Base-by-base conservation (phyloP, 2,797 vertebrate genomes). In the Novumbra hubbsi region DNA sequence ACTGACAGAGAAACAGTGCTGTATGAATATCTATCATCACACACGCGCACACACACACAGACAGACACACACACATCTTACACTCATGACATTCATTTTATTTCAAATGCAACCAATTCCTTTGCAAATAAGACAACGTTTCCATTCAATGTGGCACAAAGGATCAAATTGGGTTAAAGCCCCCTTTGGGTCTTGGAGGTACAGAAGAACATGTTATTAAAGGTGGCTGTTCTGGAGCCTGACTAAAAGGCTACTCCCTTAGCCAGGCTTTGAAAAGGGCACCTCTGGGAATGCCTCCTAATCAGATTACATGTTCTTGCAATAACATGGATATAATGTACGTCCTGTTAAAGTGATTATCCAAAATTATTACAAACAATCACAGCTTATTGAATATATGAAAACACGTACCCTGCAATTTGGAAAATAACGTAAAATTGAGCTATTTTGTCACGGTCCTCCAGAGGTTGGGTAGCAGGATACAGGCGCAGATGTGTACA, bases 221-320 rank as follows among this genome's bases (percentile, higher is more conserved):
- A 62, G 60, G 60, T 62, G 60, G 60, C 60, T 27, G 60, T 21
- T 24, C 60, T 62, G 21, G n/a, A 62, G n/a, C 60, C 60, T 62
- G 60, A 21, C 60, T 62, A 2, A 62, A 62, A 24, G 9, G 60
- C 52, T 4, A 17, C 17, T 55, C 17, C 11, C 16, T n/a, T 55
- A 1, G 52, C 5, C 9, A 55, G n/a, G 52, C 16, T 55, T 55
- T n/a, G 16, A 17, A 55, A 55, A 19, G 7, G 41, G 41, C 41
- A 45, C 14, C 41, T 45, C 41, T 14, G 41, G 41, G n/a, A 19
- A 21, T 3, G n/a, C 16, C 52, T 55, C 52, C 6, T 1, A 62
- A 27, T 12, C 60, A 17, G 12, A 27, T 12, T 2, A 5, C 28
- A 64, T 12, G n/a, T 17, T 15, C 30, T 15, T 32, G 17, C 30